Evolutionary conservation across 2,797 vertebrate species (phyloP).

Genomic region (Champsocephalus esox): DNA sequence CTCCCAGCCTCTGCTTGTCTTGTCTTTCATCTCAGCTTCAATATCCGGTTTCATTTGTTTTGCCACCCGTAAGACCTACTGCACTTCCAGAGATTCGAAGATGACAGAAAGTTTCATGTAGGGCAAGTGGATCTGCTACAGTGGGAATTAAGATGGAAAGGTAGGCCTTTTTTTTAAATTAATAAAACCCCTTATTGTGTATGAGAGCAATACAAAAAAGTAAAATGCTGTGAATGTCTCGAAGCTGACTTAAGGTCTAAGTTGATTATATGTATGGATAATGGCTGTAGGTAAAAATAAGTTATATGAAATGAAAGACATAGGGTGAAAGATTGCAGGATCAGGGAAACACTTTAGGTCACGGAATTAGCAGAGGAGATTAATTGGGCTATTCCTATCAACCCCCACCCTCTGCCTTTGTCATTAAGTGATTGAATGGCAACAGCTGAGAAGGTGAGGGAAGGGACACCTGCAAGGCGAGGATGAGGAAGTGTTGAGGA

Average conservation of each 20-base stretch:
- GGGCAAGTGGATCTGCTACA: not conserved
- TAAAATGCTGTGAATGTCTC: not conserved
- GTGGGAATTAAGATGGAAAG: not conserved
- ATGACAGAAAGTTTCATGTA: conserved; percentile 5
- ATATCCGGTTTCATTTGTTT: conserved; percentile 69
- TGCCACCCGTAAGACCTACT: conserved; percentile 37
- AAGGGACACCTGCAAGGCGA: conserved; percentile 70
- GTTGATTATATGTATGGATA: conserved; percentile 20
- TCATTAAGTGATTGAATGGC: conserved; percentile 71
- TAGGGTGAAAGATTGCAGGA: conserved; percentile 39
- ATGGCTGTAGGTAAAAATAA: conserved; percentile 34
- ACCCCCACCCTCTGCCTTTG: conserved; percentile 59
- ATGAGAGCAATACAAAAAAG: not conserved
- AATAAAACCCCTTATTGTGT: not conserved
- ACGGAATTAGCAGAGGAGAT: conserved; percentile 55
- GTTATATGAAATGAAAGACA: conserved; percentile 18
- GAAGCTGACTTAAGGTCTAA: conserved; percentile 1
- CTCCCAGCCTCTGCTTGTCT: conserved; percentile 41
- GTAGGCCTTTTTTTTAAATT: too few species aligned
- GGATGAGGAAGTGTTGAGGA: conserved; percentile 49
- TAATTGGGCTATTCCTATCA: conserved; percentile 62
- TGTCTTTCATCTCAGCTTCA: conserved; percentile 65
- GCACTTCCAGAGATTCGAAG: conserved; percentile 24
- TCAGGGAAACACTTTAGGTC: conserved; percentile 38
- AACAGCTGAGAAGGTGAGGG: conserved; percentile 79